Conservation (phyloP, 2,797 vertebrate species). For the Adelosebastes latens region DNA sequence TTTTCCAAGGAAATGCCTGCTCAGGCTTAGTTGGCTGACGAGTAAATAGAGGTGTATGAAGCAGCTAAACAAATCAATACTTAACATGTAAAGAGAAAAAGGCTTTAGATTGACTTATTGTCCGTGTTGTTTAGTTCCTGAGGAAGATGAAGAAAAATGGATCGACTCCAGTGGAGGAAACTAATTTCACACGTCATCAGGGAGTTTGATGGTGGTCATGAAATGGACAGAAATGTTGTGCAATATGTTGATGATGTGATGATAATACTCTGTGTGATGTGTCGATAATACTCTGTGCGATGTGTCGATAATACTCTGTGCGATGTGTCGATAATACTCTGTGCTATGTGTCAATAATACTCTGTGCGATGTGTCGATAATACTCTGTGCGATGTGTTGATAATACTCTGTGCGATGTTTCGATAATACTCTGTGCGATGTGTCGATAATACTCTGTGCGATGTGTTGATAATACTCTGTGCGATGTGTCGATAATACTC, state of each 20-base stretch:
- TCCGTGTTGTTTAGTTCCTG: not conserved
- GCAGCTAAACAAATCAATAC: slow-evolving; percentile 6
- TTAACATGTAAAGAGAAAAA: not conserved
- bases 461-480: not conserved
- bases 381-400: not conserved
- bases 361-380: not conserved
- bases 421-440: not conserved
- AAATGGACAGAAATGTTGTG: not conserved
- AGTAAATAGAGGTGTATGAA: not conserved
- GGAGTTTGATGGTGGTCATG: not conserved
- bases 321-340: not conserved
- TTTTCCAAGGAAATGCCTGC: not conserved
- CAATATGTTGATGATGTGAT: not conserved
- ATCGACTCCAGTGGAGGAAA: not conserved
- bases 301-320: not conserved
- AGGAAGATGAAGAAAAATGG: not conserved
- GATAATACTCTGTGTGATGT: not conserved
- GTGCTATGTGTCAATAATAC: not conserved
- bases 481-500: not conserved
- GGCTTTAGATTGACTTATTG: slow-evolving; percentile 20
- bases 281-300: too few relatives aligned
- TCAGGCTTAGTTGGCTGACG: not conserved
- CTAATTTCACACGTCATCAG: slow-evolving; percentile 4
- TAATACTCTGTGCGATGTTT: not conserved
- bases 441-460: not conserved